Evolutionary conservation across 2,113 vertebrate species (phyloP).

Genomic region (Lathamus discolor): DNA sequence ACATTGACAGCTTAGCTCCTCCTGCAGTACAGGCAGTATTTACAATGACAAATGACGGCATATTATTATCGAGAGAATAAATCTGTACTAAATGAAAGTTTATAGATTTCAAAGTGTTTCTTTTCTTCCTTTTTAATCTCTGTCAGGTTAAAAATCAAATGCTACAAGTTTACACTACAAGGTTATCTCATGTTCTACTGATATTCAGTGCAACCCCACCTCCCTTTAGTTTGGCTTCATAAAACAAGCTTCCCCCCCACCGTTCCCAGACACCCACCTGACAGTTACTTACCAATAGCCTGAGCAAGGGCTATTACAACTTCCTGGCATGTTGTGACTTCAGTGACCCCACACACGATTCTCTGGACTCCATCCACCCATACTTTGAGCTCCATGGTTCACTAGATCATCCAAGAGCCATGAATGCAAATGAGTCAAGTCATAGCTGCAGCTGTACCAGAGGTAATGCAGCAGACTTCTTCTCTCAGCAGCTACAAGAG

Average conservation of each 20-base stretch:
- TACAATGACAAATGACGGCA: not conserved
- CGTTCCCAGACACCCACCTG: not conserved
- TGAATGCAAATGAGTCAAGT: constrained; percentile 65
- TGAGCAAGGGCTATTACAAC: constrained; percentile 99
- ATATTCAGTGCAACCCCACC: not conserved
- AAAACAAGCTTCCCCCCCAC: not conserved
- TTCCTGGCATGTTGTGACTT: constrained; percentile 97
- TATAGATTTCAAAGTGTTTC: not conserved
- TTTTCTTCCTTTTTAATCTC: not conserved
- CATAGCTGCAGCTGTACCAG: constrained; percentile 52
- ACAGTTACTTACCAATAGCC: constrained; percentile 87
- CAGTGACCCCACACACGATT: constrained; percentile 96
- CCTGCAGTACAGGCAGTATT: not conserved
- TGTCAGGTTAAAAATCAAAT: not conserved
- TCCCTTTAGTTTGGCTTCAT: not conserved
- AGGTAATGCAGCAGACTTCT: not conserved
- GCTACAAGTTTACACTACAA: not conserved
- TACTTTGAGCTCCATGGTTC: constrained; percentile 97
- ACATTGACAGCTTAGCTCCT: not conserved
- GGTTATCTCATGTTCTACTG: not conserved
- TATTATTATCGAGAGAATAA: not conserved
- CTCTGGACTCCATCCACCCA: constrained; percentile 99
- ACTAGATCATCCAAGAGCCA: constrained; percentile 62
- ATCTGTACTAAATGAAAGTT: not conserved
- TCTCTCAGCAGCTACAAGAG: constrained; percentile 52